Evolutionary conservation across 2,888 invertebrate species (phyloP), one percentile per base, ranked within the genome.

Genomic region (Calameuta idolon): DNA sequence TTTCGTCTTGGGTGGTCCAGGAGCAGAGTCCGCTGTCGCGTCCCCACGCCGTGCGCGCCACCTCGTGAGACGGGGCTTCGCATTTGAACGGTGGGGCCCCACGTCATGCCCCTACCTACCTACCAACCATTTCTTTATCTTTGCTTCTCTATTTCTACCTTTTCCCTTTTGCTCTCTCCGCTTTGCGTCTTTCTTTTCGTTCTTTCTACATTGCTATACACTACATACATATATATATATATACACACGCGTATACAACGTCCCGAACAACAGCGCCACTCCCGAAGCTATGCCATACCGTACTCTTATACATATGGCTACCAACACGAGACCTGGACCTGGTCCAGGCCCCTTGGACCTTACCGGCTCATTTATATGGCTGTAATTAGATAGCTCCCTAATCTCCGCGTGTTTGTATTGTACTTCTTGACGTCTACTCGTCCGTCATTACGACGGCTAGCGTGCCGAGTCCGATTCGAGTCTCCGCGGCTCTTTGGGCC

Each of bases 1-100:
- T 90, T 89, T 91, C 91, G 87, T 86, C 91, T 91, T 91, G 91
- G 91, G 91, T 91, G 91, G 91, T 91, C 91, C 87, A 85, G 79
- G 75, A 85, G 86, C 77, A 87, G 87, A 88, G 87, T 87, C 85
- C 82, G 87, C 87, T 89, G 89, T 89, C 87, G 87, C 81, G 85
- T 87, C 88, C 88, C 90, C 90, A 88, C 87, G 90, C 90, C 87
- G 87, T 87, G 87, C 89, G 85, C 88, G 87, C 88, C 91, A 91
- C 90, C 90, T 90, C 88, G 84, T 88, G 86, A 84, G 86, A 86
- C 83, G 81, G 78, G 81, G 80, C 74, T 34, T 15, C 35, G 30
- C 35, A 34, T 23, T 35, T 34, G 71, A 33, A 71, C 71, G 71
- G 33, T 71, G 31, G 71, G 71, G 31, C 71, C 31, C 71, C 31